Evolutionary conservation across 2,888 invertebrate species (phyloP).

Genomic region (Coelogynopora nodosa): DNA sequence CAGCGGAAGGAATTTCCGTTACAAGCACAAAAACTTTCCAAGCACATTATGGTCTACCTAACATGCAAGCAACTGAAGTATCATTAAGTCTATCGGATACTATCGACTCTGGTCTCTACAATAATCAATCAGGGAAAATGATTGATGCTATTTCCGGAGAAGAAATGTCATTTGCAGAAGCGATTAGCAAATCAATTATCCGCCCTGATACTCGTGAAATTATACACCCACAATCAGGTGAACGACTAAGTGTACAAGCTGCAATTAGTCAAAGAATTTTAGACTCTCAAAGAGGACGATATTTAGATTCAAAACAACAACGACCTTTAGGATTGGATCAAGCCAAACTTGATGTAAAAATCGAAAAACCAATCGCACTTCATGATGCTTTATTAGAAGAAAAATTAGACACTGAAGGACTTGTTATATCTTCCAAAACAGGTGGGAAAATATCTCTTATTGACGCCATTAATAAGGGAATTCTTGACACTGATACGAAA

Average conservation of each 20-base stretch:
- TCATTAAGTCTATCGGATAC: slow-evolving; percentile 58
- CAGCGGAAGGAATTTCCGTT: not conserved
- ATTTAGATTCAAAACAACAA: slow-evolving; percentile 67
- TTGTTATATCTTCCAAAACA: not conserved
- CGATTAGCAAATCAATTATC: slow-evolving; percentile 72
- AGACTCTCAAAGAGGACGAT: slow-evolving; percentile 72
- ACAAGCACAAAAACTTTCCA: slow-evolving; percentile 6
- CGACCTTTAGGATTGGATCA: not conserved
- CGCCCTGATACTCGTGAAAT: slow-evolving; percentile 69
- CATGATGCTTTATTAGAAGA: not conserved
- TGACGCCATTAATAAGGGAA: slow-evolving; percentile 78
- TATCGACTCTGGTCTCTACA: slow-evolving; percentile 60
- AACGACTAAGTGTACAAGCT: slow-evolving; percentile 82
- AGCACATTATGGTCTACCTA: slow-evolving; percentile 29
- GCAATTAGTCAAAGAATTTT: slow-evolving; percentile 83
- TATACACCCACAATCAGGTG: slow-evolving; percentile 76
- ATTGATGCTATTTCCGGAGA: slow-evolving; percentile 60
- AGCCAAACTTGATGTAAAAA: not conserved
- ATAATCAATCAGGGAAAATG: slow-evolving; percentile 62
- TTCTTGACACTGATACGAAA: slow-evolving; percentile 80
- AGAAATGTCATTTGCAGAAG: slow-evolving; percentile 70
- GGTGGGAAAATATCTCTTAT: slow-evolving; percentile 70
- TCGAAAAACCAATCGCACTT: not conserved
- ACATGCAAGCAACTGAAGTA: slow-evolving; percentile 49
- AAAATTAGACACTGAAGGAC: not conserved